phyloP scores from a whole-genome alignment of 2,888 invertebrate species.

The Aspidiotus destructor region DNA sequence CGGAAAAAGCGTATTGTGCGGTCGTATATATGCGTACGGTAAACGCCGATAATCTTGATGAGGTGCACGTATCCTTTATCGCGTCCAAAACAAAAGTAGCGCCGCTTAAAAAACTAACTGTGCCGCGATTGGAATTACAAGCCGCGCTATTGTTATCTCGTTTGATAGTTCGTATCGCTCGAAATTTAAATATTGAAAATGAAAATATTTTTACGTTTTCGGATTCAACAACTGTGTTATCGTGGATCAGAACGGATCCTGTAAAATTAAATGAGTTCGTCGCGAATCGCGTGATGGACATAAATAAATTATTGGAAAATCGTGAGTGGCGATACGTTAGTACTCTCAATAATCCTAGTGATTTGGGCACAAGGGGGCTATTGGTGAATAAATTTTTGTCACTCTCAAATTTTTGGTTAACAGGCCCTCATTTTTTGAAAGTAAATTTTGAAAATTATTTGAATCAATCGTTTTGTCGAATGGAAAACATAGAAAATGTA shows the following conservation, averaged over 20 bases:
- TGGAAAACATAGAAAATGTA: no score
- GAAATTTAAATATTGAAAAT: neutral
- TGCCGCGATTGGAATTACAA: slow-evolving; percentile 3
- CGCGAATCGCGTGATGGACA: slow-evolving; percentile 5
- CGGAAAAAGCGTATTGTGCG: neutral
- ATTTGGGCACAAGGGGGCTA: slow-evolving; percentile 6
- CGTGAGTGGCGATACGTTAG: neutral
- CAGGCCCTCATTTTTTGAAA: slow-evolving; percentile 1
- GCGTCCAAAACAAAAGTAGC: neutral
- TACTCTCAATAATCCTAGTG: neutral
- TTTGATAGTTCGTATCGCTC: neutral
- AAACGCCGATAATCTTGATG: neutral
- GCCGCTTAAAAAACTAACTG: neutral
- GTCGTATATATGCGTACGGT: neutral
- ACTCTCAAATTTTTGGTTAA: neutral
- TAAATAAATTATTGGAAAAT: neutral
- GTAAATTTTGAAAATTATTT: neutral
- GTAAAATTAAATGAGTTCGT: neutral
- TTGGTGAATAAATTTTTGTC: neutral
- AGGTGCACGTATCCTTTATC: neutral
- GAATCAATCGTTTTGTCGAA: neutral
- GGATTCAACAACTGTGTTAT: slow-evolving; percentile 8
- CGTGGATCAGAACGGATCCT: neutral
- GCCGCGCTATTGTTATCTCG: neutral
- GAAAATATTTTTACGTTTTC: neutral